Conservation (phyloP, 2,113 vertebrate species). For the Marmota monax region DNA sequence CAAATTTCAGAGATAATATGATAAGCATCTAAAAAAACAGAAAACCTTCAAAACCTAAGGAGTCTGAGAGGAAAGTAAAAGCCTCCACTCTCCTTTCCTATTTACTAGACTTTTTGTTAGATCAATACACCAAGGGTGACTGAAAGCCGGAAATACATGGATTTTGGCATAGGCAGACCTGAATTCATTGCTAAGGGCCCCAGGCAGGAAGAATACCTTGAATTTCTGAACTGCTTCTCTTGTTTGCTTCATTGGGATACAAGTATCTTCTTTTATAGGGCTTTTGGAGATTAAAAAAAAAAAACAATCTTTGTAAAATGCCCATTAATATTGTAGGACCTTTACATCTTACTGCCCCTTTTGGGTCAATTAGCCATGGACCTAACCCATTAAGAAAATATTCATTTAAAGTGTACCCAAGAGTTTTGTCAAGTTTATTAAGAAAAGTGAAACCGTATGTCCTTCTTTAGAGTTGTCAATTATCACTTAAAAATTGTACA, state of each 20-base stretch:
- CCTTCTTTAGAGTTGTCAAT: slow-evolving; percentile 24
- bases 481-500: not conserved
- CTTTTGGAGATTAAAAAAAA: not conserved
- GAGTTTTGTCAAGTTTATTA: not conserved
- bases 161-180: not conserved
- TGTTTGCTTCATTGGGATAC: not conserved
- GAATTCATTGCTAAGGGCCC: not conserved
- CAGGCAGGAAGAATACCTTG: not conserved
- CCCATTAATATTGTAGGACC: not conserved
- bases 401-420: not conserved
- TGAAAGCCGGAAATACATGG: not conserved
- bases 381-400: not conserved
- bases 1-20: not conserved
- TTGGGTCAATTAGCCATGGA: not conserved
- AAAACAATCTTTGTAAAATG: slow-evolving; percentile 31
- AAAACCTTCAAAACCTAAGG: not conserved
- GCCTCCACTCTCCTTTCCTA: not conserved
- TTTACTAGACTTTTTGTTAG: not conserved
- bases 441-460: not conserved
- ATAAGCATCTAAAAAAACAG: not conserved
- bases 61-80: not conserved
- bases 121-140: not conserved
- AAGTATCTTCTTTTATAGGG: not conserved
- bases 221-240: not conserved
- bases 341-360: not conserved